Evolutionary conservation across 2,797 vertebrate species (phyloP), one percentile per base, ranked within the genome.

Genomic region (Etheostoma nigrum): DNA sequence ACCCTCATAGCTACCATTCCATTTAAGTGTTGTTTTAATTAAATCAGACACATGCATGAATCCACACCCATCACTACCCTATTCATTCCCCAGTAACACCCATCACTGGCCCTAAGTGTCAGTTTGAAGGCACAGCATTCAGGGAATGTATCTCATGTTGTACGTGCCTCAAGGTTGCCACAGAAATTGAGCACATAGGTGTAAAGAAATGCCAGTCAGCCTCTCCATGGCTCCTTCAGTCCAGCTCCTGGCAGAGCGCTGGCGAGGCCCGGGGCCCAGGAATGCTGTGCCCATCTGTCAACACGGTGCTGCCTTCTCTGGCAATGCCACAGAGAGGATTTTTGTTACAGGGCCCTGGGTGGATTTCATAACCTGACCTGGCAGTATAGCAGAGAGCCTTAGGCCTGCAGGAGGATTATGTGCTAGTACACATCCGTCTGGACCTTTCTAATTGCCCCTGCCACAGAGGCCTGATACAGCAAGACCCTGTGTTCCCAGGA

Each of bases 201-300:
- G 95, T 89, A 91, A 95, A 95, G 92, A 95, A 95, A 92, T 93
- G 92, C 92, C 92, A 91, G 88, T 93, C 91, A 88, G 83, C 78
- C 84, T 89, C 88, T 89, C 79, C 89, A 72, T 79, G 78, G 88
- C 86, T 89, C 78, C 83, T 84, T 87, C 90, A 91, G 88, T 85
- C 78, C 81, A 78, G 76, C 89, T 92, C 77, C 86, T 92, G 90
- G 91, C 90, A 94, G 86, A 52, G 85, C n/a, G 78, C 92, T 94
- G 94, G 93, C 79, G 51, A 77, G 86, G 82, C 79, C 83, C 44
- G 49, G 82, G 90, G 86, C 84, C 75, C 87, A 95, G 95, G 94
- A 95, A 96, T 95, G 95, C 94, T 89, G 88, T 93, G 92, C 91
- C 93, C 92, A 91, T 95, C 94, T 94, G 94, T 94, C 92, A 94